phyloP scores from a whole-genome alignment of 2,113 vertebrate species.

The Apodemus speciosus region DNA sequence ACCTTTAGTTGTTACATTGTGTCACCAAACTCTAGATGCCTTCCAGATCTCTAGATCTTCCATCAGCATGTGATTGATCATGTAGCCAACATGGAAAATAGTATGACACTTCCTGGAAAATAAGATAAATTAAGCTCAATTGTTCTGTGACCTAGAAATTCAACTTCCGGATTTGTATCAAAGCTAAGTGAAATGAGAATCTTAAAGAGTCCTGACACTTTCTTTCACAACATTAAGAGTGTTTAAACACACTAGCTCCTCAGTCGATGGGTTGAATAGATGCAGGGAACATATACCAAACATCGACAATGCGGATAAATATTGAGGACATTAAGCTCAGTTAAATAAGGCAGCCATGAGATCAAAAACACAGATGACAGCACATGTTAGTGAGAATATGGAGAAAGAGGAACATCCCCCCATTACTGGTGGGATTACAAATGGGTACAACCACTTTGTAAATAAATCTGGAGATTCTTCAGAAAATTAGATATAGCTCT shows the following conservation, averaged over 20 bases:
- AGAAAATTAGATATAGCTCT: too few relatives aligned
- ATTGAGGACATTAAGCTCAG: neutral
- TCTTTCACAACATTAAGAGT: neutral
- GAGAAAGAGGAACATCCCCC: too few relatives aligned
- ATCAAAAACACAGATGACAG: too few relatives aligned
- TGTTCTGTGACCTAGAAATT: neutral
- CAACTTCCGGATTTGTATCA: neutral
- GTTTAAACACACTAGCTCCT: neutral
- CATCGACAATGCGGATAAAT: neutral
- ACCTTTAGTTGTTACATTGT: neutral
- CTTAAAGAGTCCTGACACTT: neutral
- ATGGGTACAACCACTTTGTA: too few relatives aligned
- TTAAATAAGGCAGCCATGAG: neutral
- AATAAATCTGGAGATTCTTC: too few relatives aligned
- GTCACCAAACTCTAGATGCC: too few relatives aligned
- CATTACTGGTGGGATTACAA: too few relatives aligned
- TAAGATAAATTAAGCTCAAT: neutral
- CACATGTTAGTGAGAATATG: too few relatives aligned
- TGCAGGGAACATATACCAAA: neutral
- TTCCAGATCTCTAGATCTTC: too few relatives aligned
- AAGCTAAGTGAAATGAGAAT: neutral
- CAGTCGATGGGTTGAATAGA: neutral
- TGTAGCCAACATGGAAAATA: too few relatives aligned
- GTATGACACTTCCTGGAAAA: neutral
- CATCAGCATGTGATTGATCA: neutral